Base-by-base conservation (phyloP, 2,797 vertebrate species). In the Chrysocyon brachyurus region DNA sequence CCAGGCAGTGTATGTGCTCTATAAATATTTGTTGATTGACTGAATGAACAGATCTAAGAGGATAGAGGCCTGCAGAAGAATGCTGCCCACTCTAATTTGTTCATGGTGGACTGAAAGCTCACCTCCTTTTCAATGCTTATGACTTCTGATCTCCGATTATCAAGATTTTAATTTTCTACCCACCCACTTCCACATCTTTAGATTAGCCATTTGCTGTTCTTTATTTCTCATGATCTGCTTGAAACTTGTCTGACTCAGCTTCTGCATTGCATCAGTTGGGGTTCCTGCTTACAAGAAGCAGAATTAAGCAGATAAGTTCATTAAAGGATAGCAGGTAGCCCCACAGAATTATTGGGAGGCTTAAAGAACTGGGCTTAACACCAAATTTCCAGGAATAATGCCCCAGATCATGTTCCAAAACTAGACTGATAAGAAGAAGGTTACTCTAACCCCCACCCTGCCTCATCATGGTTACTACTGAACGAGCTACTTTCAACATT, bases 361-460 rank as follows among this genome's bases (percentile, higher is more conserved):
- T 93, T 63, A 89, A 49, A 89, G 92, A 95, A 93, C 40, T 56
- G 5, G 61, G 75, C 68, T 77, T 56, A 61, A 56, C 11, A 83
- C 84, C 94, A 98, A 17, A 94, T 90, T 97, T 97, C 94, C 52
- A 93, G 91, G 84, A 97, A 94, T 61, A 73, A 93, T 21, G 26
- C 5, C 87, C 83, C 8, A 59, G 77, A 91, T 90, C 77, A 61
- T n/a, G 64, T 77, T 93, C 70, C 28, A 28, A 52, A 73, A 82
- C 24, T 56, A 95, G 87, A 54, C 64, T 78, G 68, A 85, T 54
- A 28, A 77, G 70, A 91, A 79, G 73, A 93, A 46, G 0, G 1
- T 19, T 46, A 56, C 57, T 91, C 46, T 2, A 14, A 5, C 40
- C 40, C 72, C 15, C 15, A 3, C 26, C 15, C 73, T 4, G 0